Base-by-base conservation (phyloP, 2,888 invertebrate species). In the Campoplex capitator region DNA sequence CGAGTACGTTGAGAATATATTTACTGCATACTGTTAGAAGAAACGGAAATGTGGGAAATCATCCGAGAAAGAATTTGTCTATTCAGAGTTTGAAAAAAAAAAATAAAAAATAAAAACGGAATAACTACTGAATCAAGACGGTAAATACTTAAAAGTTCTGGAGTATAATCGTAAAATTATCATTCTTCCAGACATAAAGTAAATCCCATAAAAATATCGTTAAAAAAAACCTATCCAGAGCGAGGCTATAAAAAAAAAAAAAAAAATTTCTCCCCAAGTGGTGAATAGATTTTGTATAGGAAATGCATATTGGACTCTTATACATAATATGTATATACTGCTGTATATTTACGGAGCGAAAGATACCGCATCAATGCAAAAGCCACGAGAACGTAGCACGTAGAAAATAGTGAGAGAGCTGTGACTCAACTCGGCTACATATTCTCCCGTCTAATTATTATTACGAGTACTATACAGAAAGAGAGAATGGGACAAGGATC, bases 381-480 rank as follows among this genome's bases (percentile, higher is more conserved):
- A 70, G 74, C 48, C 58, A 16, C 45, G 71, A 54, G 76, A 76
- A 71, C 32, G 9, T 67, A 73, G 35, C 42, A 45, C 67, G 81
- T 67, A 75, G 81, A 68, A 74, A 81, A 75, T 56, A 71, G 76
- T 71, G 70, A 67, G 81, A 82, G 71, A 73, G 58, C 71, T 74
- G 54, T 86, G 86, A 86, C 86, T 84, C 84, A 84, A 84, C 86
- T 51, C 62, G 42, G 32, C 58, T 58, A 13, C 18, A 58, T 80
- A 58, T 68, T 81, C 84, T 81, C 79, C 58, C 84, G 84, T 81
- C 86, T 84, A 80, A 86, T 86, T 86, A 84, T 86, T 81, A 84
- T 86, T 86, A 78, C 86, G 86, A 81, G 80, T 75, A 45, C 32
- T 65, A 32, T 23, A 73, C 28, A 67, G 54, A 68, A 32, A 65